Percentiles rank a stretch among this genome's conserved stretches.
Conservation (phyloP, 1,140 invertebrate species). For the Cyclina sinensis region DNA sequence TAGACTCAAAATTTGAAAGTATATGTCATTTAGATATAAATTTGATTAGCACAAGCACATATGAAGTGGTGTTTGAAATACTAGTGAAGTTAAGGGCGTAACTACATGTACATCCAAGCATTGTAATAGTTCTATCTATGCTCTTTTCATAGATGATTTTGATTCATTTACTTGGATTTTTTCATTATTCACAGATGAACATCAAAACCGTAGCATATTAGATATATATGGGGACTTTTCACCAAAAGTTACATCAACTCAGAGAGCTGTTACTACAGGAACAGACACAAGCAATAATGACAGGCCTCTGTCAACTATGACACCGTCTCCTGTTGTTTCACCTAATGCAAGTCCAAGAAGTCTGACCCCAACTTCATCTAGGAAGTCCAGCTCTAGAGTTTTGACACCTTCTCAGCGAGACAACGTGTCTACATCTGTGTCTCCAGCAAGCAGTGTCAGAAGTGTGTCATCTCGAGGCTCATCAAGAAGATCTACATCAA, state of each 20-base stretch:
- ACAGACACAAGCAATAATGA: not conserved
- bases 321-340: constrained; percentile 12
- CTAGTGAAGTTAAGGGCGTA: too few species aligned
- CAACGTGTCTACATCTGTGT: not conserved
- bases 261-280: not conserved
- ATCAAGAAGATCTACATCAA: not conserved
- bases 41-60: too few species aligned
- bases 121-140: too few species aligned
- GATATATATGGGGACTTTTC: not conserved
- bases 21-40: too few species aligned
- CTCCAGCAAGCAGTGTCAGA: not conserved
- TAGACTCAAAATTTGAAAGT: too few species aligned
- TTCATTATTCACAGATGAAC: not conserved
- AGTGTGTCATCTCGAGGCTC: not conserved
- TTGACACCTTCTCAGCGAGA: not conserved
- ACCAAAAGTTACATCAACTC: constrained; percentile 13
- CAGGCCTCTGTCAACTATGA: not conserved
- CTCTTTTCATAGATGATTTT: too few species aligned
- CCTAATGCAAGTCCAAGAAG: not conserved
- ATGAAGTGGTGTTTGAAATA: too few species aligned
- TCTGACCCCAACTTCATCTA: not conserved
- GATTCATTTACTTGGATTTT: too few species aligned
- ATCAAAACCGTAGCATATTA: not conserved
- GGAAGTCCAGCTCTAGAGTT: not conserved
- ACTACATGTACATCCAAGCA: too few species aligned